phyloP scores from a whole-genome alignment of 2,888 invertebrate genomes.

The Pheosia tremula region DNA sequence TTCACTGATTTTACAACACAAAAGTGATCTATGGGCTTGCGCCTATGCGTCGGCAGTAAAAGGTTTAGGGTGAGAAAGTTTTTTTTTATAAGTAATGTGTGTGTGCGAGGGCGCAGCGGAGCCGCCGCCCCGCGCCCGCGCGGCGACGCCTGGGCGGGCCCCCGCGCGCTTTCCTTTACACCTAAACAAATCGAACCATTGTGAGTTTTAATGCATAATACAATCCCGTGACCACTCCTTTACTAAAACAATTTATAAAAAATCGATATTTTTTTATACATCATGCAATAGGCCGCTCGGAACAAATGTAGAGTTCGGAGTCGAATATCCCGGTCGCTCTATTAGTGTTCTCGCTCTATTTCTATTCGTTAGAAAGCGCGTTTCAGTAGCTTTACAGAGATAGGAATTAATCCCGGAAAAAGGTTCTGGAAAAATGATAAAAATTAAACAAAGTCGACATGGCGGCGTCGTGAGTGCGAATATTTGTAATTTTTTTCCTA shows the following conservation, averaged over 20 bases:
- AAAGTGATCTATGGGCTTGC: conserved; percentile 60
- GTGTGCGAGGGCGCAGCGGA: conserved; percentile 60
- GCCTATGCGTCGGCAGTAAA: conserved; percentile 62
- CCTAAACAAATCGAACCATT: conserved; percentile 20
- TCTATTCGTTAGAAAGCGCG: conserved; percentile 41
- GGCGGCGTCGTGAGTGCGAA: conserved; percentile 47
- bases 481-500: conserved; percentile 66
- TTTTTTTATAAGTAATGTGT: conserved; percentile 57
- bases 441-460: conserved; percentile 48
- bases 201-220: conserved; percentile 42
- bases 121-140: conserved; percentile 61
- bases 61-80: conserved; percentile 52
- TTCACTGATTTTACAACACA: conserved; percentile 44
- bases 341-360: conserved; percentile 35
- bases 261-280: conserved; percentile 30
- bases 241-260: conserved; percentile 52
- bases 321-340: conserved; percentile 9
- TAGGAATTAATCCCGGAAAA: conserved; percentile 34
- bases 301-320: conserved; percentile 32
- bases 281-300: conserved; percentile 22
- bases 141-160: conserved; percentile 61
- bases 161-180: conserved; percentile 33
- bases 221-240: conserved; percentile 20
- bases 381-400: conserved; percentile 35
- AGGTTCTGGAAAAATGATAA: conserved; percentile 33